Evolutionary conservation across 2,888 invertebrate species (phyloP).

Genomic region (Trissolcus brochymenae): DNA sequence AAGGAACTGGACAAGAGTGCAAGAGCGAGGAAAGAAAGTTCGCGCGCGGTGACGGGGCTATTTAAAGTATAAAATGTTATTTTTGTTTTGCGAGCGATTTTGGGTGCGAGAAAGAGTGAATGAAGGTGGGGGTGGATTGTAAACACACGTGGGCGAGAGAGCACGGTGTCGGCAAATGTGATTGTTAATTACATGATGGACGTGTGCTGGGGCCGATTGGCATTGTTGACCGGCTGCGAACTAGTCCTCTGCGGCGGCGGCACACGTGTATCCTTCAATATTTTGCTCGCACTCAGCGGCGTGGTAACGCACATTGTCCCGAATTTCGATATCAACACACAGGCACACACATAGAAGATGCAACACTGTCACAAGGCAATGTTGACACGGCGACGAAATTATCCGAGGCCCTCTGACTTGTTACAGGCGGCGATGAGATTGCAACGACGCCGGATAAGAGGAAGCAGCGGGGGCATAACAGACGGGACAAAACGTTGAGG

Average conservation of each 20-base stretch:
- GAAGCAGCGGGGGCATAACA: too few species aligned
- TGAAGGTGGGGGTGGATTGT: constrained; percentile 1
- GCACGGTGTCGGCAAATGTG: background rate
- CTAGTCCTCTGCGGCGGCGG: constrained; percentile 60
- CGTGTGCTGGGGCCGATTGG: constrained; percentile 48
- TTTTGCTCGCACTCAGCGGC: constrained; percentile 71
- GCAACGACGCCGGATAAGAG: too few species aligned
- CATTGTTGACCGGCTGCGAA: constrained; percentile 42
- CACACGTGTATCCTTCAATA: constrained; percentile 69
- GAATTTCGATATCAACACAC: constrained; percentile 19
- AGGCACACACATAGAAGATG: constrained; percentile 11
- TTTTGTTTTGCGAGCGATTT: background rate
- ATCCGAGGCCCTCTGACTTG: constrained; percentile 19
- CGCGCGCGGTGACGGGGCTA: too few species aligned
- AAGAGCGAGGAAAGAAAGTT: too few species aligned
- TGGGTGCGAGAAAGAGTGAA: background rate
- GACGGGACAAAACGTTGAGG: background rate
- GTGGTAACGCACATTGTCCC: constrained; percentile 72
- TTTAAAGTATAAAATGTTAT: too few species aligned
- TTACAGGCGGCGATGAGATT: too few species aligned
- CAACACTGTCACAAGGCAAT: background rate
- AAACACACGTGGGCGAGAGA: constrained; percentile 20
- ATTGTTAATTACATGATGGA: constrained; percentile 51
- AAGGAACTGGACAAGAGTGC: too few species aligned
- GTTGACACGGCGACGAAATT: constrained; percentile 3